A percentile compares a stretch with the other conserved stretches of the same genome.
These are phyloP conservation scores for Oryzias curvinotus DNA, from an alignment of 2,113 vertebrate genomes.

Conservation along the genomic window DNA sequence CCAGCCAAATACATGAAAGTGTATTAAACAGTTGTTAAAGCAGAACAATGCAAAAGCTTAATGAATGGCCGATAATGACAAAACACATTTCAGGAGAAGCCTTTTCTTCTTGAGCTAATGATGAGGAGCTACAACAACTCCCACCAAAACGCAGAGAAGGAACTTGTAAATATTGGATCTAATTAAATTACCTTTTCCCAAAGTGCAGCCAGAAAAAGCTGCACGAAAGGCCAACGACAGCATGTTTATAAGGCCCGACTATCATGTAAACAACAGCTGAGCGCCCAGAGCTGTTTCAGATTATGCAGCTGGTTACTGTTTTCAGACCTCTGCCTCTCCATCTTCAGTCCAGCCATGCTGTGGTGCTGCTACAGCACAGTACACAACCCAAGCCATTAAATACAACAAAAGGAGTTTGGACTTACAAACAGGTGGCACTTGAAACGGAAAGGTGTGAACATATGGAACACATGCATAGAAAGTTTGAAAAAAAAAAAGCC, in stretches of 20 bases:
- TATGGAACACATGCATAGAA: background rate
- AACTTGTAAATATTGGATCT: background rate
- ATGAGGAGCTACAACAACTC: background rate
- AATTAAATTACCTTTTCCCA: background rate
- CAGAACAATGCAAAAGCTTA: constrained; percentile 34
- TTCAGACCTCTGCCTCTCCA: background rate
- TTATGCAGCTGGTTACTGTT: background rate
- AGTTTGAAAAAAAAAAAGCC: constrained; percentile 1
- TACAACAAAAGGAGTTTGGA: constrained; percentile 7
- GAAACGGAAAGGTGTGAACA: constrained; percentile 24
- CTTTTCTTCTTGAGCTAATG: background rate
- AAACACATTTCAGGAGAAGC: constrained; percentile 1
- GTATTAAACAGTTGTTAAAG: constrained; percentile 26
- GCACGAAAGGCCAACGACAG: constrained; percentile 3
- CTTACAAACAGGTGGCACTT: constrained; percentile 5
- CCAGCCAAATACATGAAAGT: constrained; percentile 21
- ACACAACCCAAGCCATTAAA: background rate
- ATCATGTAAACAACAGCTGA: constrained; percentile 8
- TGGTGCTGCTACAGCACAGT: constrained; percentile 1
- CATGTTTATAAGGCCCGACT: constrained; percentile 1
- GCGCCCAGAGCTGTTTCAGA: constrained; percentile 9
- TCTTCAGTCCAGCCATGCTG: background rate
- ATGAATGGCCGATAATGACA: constrained; percentile 1
- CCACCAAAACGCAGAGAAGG: background rate
- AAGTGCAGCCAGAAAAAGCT: constrained; percentile 1